Conservation (phyloP, 2,797 vertebrate species). For the Typhlichthys subterraneus region DNA sequence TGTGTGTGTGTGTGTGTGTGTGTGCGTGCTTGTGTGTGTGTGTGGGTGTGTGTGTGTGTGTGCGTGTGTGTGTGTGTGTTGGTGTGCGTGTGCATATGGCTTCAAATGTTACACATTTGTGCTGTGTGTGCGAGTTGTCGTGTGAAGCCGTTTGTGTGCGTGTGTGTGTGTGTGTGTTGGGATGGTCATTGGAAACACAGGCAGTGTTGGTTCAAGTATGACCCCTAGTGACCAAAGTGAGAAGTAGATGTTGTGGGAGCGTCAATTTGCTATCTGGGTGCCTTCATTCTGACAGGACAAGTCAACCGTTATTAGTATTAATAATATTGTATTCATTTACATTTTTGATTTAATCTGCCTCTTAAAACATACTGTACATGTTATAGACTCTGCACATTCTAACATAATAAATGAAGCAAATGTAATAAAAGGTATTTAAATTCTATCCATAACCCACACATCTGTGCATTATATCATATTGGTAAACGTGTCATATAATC, state of each 20-base stretch:
- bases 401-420: no score
- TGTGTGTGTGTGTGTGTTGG: constrained; percentile 9
- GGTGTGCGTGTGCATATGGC: background rate
- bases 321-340: no score
- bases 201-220: constrained; percentile 67
- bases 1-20: constrained; percentile 5
- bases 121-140: background rate
- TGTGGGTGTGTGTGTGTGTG: constrained; percentile 7
- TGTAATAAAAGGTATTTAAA: no score
- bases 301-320: no score
- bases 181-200: constrained; percentile 21
- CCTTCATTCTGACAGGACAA: no score
- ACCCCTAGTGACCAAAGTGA: constrained; percentile 69
- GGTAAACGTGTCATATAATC: no score
- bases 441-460: no score
- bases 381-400: no score
- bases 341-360: no score
- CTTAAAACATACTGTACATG: no score
- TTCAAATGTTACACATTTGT: background rate
- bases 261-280: background rate
- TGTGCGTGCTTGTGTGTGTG: constrained; percentile 4
- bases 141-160: background rate
- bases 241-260: constrained; percentile 46
- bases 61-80: constrained; percentile 13
- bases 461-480: no score